Percentiles rank a stretch among this genome's conserved stretches.
Evolutionary conservation across 1,140 invertebrate genomes (phyloP).

Genomic region (Cepaea nemoralis): DNA sequence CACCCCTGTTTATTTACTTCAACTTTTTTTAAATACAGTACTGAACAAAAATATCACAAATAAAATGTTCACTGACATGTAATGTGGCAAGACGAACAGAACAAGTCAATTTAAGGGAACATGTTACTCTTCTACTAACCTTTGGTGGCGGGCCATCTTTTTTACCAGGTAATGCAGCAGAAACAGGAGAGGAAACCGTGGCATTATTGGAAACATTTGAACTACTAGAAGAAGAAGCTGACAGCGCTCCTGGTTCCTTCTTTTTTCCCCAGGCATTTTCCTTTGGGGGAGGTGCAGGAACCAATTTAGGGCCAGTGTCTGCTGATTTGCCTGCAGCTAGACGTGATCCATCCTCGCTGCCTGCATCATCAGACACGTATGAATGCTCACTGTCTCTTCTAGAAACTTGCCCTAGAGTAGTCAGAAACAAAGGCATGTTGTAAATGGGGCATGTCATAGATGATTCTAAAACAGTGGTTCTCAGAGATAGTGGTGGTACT

Average conservation of each 20-base stretch:
- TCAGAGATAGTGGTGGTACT: too few species aligned
- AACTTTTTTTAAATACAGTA: too few species aligned
- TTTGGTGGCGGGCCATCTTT: neutral
- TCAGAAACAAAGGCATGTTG: neutral
- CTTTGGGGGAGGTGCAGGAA: slow-evolving; percentile 68
- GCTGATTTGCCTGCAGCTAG: slow-evolving; percentile 47
- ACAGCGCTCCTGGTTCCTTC: neutral
- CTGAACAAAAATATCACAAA: too few species aligned
- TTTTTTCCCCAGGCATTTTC: slow-evolving; percentile 61
- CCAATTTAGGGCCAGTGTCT: slow-evolving; percentile 53
- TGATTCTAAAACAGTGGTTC: too few species aligned
- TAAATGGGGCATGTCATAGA: neutral
- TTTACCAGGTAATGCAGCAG: neutral
- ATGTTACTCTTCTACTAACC: too few species aligned
- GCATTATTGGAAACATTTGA: slow-evolving; percentile 29
- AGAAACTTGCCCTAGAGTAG: slow-evolving; percentile 23
- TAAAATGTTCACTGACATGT: too few species aligned
- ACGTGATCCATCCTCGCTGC: slow-evolving; percentile 46
- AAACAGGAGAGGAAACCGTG: neutral
- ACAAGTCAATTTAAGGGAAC: too few species aligned
- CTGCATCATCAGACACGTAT: slow-evolving; percentile 56
- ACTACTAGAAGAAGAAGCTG: neutral
- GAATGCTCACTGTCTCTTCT: slow-evolving; percentile 58
- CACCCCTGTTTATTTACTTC: too few species aligned
- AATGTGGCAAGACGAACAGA: too few species aligned